Evolutionary conservation across 2,113 vertebrate genomes (phyloP).

Genomic region (Xenopus borealis): DNA sequence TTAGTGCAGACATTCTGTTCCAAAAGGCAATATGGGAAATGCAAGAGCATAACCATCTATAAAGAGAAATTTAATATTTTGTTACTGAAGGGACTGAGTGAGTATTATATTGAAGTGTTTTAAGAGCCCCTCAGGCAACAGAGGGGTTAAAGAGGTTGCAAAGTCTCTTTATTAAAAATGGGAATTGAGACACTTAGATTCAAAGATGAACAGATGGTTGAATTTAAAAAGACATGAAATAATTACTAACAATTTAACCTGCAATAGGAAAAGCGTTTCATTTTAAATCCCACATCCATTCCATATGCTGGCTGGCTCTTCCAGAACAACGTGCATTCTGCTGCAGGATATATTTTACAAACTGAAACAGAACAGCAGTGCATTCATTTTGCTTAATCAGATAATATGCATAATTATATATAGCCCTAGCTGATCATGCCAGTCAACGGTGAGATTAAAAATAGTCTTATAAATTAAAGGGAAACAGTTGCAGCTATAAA

Average conservation of each 20-base stretch:
- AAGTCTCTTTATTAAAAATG: slow-evolving; percentile 33
- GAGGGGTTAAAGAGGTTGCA: slow-evolving; percentile 26
- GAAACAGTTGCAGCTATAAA: no score
- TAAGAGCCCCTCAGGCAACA: slow-evolving; percentile 19
- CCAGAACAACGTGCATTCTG: not conserved
- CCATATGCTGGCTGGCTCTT: slow-evolving; percentile 23
- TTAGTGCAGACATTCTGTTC: not conserved
- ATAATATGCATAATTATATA: slow-evolving; percentile 28
- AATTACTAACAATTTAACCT: slow-evolving; percentile 42
- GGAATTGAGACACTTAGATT: slow-evolving; percentile 34
- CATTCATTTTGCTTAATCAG: slow-evolving; percentile 28
- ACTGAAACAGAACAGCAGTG: slow-evolving; percentile 8
- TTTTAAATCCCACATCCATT: slow-evolving; percentile 30
- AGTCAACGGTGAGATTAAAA: not conserved
- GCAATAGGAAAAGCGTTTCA: slow-evolving; percentile 9
- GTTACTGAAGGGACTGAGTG: slow-evolving; percentile 2
- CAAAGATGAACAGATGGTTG: slow-evolving; percentile 34
- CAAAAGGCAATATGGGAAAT: not conserved
- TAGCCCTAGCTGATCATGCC: slow-evolving; percentile 2
- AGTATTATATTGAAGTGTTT: not conserved
- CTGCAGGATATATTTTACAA: slow-evolving; percentile 11
- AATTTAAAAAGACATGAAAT: slow-evolving; percentile 31
- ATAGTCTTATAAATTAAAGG: not conserved
- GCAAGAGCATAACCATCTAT: not conserved
- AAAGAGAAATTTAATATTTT: slow-evolving; percentile 4